Evolutionary conservation across 2,113 vertebrate species (phyloP).

Genomic region (Amblyopsis rosae): DNA sequence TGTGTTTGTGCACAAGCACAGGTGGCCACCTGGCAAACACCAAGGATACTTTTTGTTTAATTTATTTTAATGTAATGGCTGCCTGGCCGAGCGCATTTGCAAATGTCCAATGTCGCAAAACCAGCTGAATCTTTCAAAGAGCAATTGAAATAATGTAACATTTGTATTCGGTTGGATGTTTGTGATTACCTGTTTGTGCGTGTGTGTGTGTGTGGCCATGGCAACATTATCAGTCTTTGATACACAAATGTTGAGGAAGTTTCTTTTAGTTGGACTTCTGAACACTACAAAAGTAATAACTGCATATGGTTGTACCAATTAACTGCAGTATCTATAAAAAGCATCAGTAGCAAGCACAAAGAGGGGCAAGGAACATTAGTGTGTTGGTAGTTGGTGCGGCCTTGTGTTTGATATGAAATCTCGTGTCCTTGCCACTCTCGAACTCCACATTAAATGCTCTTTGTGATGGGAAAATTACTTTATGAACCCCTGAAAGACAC

Average conservation of each 20-base stretch:
- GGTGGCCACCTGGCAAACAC: not conserved
- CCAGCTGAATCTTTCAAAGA: too few species aligned
- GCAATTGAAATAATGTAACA: too few species aligned
- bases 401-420: slow-evolving; percentile 74
- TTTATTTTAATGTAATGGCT: too few species aligned
- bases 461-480: slow-evolving; percentile 75
- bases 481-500: slow-evolving; percentile 71
- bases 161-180: too few species aligned
- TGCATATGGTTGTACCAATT: slow-evolving; percentile 51
- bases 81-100: too few species aligned
- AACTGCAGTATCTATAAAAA: slow-evolving; percentile 50
- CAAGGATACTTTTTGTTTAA: too few species aligned
- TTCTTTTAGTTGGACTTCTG: slow-evolving; percentile 24
- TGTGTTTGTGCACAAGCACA: slow-evolving; percentile 2
- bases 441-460: slow-evolving; percentile 74
- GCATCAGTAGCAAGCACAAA: slow-evolving; percentile 18
- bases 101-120: too few species aligned
- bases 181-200: too few species aligned
- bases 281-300: slow-evolving; percentile 24
- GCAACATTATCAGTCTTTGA: not conserved
- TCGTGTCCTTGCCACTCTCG: slow-evolving; percentile 65
- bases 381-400: slow-evolving; percentile 59
- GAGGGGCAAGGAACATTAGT: slow-evolving; percentile 55
- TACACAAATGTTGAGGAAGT: slow-evolving; percentile 17
- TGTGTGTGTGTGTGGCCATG: too few species aligned